These are phyloP conservation scores for Perca flavescens DNA, from an alignment of 2,113 vertebrate genomes.

Conservation along the genomic window DNA sequence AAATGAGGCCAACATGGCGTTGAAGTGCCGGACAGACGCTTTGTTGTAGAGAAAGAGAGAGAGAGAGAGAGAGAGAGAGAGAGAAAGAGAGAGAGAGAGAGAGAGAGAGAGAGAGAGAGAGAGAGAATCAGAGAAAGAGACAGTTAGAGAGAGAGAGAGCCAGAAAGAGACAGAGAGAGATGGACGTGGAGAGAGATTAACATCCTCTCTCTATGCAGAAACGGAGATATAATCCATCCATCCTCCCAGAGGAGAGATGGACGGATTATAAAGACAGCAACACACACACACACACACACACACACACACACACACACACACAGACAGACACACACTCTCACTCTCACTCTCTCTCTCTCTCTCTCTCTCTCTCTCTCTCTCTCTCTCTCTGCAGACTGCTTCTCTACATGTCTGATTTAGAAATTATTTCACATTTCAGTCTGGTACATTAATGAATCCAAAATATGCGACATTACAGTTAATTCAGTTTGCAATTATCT, in stretches of 20 bases:
- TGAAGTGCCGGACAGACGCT: slow-evolving; percentile 42
- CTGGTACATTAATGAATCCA: neutral
- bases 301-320: neutral
- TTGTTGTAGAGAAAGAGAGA: neutral
- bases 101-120: neutral
- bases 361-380: neutral
- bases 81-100: neutral
- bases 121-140: neutral
- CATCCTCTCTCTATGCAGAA: slow-evolving; percentile 29
- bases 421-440: neutral
- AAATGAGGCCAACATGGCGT: slow-evolving; percentile 82
- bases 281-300: neutral
- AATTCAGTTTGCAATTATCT: too few relatives aligned
- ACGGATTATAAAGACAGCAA: slow-evolving; percentile 36
- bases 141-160: neutral
- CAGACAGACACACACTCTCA: too few relatives aligned
- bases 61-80: neutral
- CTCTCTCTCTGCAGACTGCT: neutral
- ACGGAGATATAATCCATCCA: slow-evolving; percentile 52
- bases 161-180: neutral
- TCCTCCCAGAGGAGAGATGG: slow-evolving; percentile 36
- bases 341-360: too few relatives aligned
- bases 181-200: slow-evolving; percentile 64
- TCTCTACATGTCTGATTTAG: neutral
- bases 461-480: too few relatives aligned